Evolutionary conservation across 2,113 vertebrate genomes (phyloP), one percentile per base, ranked within the genome.

Genomic region (Sinocyclocheilus anophthalmus): DNA sequence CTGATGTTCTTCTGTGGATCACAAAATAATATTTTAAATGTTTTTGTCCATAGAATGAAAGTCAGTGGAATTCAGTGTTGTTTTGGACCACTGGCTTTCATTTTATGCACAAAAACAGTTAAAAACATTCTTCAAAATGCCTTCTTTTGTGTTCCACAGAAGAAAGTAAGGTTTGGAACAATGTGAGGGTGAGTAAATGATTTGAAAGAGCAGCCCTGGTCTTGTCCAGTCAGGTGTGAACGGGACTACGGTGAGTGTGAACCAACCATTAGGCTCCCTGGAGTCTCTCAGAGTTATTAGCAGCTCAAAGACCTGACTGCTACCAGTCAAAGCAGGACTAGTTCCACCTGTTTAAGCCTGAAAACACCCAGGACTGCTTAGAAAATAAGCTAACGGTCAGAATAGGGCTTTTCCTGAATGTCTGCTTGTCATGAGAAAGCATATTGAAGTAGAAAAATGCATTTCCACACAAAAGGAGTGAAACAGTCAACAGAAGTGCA

Each of bases 341-440:
- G 87, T 79, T 86, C 79, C 84, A 78, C 87, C 85, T 76, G 88
- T 89, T 90, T 88, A 48, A 10, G 50, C 81, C 53, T 33, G 76
- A 84, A 24, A 73, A 81, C 61, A 20, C 80, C 82, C 76, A 82
- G 59, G 33, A 63, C 33, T 79, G 61, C 85, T 81, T 78, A 50
- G 42, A 80, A 45, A 75, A 48, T 77, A n/a, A 78, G 22, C 69
- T 24, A 45, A 76, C 76, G 4, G 30, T 81, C 70, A 81, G 26
- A 39, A 16, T 5, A 75, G 55, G 67, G 50, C 24, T 72, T 24
- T 53, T 1, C 14, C 67, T 75, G 76, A 33, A 55, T 55, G 9
- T 33, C 42, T 79, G 53, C 14, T 79, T 79, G 39, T 79, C 30
- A 63, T 48, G 12, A 61, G 33, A 37, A 76, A 82, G 42, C 42